Conservation (phyloP, 2,113 vertebrate species). For the Oreotrochilus melanogaster region DNA sequence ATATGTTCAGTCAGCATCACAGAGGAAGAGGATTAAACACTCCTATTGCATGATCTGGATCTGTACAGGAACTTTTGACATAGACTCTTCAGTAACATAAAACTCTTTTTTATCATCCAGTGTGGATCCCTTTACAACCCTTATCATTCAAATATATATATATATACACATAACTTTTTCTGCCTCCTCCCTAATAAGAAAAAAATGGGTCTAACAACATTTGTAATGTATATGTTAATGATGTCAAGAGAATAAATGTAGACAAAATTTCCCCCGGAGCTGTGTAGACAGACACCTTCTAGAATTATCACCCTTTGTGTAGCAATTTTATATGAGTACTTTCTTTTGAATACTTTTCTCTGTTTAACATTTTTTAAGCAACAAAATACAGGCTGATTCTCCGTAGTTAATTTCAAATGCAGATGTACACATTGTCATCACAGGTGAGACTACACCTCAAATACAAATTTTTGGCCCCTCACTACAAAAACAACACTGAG, state of each 20-base stretch:
- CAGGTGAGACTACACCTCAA: no score
- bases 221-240: background rate
- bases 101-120: background rate
- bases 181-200: background rate
- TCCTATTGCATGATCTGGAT: fast-evolving
- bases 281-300: background rate
- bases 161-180: background rate
- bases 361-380: background rate
- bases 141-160: background rate
- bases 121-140: background rate
- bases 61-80: background rate
- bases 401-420: background rate
- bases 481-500: no score
- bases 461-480: no score
- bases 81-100: background rate
- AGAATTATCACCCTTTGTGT: background rate
- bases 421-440: fast-evolving
- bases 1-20: background rate
- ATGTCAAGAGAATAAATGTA: background rate
- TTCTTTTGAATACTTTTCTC: background rate
- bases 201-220: background rate
- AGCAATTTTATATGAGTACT: background rate
- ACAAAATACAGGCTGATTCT: background rate
- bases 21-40: background rate
- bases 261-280: background rate